A percentile compares a stretch with the other conserved stretches of the same genome.
These are phyloP conservation scores for Leistus spinibarbis DNA, from an alignment of 2,888 invertebrate genomes.

Conservation along the genomic window DNA sequence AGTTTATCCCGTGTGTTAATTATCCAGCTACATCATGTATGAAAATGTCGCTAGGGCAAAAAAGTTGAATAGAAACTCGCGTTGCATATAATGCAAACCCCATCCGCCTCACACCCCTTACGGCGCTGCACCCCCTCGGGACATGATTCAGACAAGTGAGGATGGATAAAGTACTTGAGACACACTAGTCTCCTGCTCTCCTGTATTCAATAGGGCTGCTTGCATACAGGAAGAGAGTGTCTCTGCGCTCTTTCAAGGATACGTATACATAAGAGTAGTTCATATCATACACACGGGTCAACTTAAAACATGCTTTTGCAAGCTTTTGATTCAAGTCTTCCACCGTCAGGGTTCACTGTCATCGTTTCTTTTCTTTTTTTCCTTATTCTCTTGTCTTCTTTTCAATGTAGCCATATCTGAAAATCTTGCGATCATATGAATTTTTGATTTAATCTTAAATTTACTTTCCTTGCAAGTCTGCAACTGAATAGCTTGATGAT, in stretches of 20 bases:
- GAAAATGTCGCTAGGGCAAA: background rate
- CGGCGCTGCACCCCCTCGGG: background rate
- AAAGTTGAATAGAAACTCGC: too few species aligned
- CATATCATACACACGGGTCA: slow-evolving; percentile 8
- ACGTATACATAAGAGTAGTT: slow-evolving; percentile 17
- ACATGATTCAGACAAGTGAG: background rate
- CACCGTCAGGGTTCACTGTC: slow-evolving; percentile 10
- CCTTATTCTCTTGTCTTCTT: background rate
- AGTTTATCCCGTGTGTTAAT: background rate
- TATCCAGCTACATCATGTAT: background rate
- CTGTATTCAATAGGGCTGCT: background rate
- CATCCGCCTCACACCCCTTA: too few species aligned
- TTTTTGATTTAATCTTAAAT: background rate
- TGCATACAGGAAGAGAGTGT: background rate
- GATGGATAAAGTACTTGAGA: background rate
- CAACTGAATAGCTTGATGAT: too few species aligned
- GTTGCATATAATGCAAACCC: too few species aligned
- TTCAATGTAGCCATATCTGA: background rate
- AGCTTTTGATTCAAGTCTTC: slow-evolving; percentile 18
- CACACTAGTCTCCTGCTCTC: too few species aligned
- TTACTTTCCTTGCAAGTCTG: too few species aligned
- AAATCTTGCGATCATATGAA: background rate
- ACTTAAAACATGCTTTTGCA: slow-evolving; percentile 33
- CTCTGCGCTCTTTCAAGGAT: slow-evolving; percentile 23
- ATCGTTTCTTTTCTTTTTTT: slow-evolving; percentile 22